These are phyloP conservation scores for Nycteola revayana DNA, from an alignment of 2,888 invertebrate species.

Conservation along the genomic window DNA sequence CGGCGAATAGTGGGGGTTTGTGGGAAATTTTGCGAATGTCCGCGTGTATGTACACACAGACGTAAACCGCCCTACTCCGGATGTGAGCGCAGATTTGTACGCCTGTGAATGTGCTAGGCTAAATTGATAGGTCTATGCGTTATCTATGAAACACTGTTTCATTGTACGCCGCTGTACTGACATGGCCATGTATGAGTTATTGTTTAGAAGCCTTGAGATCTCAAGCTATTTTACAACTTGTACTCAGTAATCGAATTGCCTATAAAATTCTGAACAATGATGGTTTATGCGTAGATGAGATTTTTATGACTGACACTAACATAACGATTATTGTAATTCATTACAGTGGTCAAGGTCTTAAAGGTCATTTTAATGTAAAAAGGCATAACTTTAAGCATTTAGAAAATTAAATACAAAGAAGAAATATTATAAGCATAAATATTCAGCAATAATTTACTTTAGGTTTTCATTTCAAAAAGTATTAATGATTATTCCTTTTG, in stretches of 20 bases:
- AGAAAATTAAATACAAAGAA: no score
- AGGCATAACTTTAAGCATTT: no score
- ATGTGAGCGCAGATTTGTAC: conserved; percentile 74
- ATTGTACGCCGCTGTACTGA: conserved; percentile 47
- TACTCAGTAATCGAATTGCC: conserved; percentile 62
- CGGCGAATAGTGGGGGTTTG: conserved; percentile 46
- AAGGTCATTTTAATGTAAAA: conserved; percentile 29
- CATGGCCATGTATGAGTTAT: conserved; percentile 44
- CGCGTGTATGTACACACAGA: conserved; percentile 52
- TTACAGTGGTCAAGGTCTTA: conserved; percentile 57
- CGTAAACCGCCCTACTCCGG: conserved; percentile 68
- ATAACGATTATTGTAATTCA: conserved; percentile 59
- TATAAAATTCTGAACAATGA: conserved; percentile 70
- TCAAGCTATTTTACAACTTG: conserved; percentile 70
- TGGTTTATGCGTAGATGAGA: conserved; percentile 58
- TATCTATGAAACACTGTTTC: conserved; percentile 49
- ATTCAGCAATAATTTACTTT: no score
- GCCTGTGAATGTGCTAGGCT: conserved; percentile 71
- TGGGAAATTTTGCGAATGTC: conserved; percentile 51
- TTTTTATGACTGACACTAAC: conserved; percentile 51
- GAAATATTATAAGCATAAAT: no score
- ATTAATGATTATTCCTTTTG: no score
- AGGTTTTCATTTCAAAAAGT: no score
- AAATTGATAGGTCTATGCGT: conserved; percentile 67
- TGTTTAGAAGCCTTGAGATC: conserved; percentile 52